A percentile compares a stretch with the other conserved stretches of the same genome.
phyloP scores from a whole-genome alignment of 2,113 vertebrate species.

The Drymodes brunneopygia region DNA sequence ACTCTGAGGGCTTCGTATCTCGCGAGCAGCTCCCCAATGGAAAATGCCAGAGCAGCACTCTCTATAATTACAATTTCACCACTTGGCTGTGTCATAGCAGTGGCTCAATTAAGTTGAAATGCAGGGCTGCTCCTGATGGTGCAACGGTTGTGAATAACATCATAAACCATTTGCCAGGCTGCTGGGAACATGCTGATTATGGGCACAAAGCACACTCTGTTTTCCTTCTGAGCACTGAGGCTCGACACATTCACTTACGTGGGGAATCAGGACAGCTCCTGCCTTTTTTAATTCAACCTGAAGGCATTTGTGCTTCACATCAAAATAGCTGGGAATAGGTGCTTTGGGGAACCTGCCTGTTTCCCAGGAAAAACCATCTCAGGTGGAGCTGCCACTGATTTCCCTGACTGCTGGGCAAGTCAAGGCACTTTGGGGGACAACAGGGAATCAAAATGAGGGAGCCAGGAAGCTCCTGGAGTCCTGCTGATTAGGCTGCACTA shows the following conservation, averaged over 20 bases:
- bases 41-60: background rate
- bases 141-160: background rate
- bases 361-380: background rate
- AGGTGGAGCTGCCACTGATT: background rate
- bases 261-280: background rate
- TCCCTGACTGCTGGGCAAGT: background rate
- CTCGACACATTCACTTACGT: background rate
- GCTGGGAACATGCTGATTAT: background rate
- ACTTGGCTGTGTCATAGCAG: background rate
- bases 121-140: constrained; percentile 15
- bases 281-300: background rate
- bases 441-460: fast-evolving
- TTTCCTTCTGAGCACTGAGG: background rate
- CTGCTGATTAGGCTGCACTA: background rate
- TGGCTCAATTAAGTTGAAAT: constrained; percentile 17
- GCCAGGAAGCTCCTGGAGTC: background rate
- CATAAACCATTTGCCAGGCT: constrained; percentile 12
- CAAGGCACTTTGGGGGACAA: background rate
- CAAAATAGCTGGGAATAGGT: background rate
- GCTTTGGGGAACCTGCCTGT: background rate
- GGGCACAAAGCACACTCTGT: background rate
- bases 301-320: background rate
- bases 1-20: background rate
- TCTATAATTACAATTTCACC: constrained; percentile 4
- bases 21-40: background rate